Percentiles rank a stretch among this genome's conserved stretches.
These are phyloP conservation scores for Neosilurus mollespiculum DNA, from an alignment of 2,797 vertebrate species.

Conservation along the genomic window DNA sequence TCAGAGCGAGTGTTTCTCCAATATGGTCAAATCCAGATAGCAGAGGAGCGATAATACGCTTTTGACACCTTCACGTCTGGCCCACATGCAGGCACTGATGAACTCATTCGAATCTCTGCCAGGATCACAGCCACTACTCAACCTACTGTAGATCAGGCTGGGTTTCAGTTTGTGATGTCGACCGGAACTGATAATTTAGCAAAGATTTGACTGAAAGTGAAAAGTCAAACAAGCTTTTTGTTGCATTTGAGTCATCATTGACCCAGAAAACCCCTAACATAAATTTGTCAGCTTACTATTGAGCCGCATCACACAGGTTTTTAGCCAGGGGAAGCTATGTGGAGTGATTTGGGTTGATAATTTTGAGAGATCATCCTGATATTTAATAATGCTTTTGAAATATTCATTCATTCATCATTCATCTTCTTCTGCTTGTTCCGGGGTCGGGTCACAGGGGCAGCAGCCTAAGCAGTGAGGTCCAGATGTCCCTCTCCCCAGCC, in stretches of 20 bases:
- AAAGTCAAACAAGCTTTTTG: not conserved
- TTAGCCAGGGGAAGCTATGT: too few relatives aligned
- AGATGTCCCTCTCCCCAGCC: too few relatives aligned
- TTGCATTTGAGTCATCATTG: not conserved
- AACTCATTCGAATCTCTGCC: conserved; percentile 6
- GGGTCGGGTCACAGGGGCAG: too few relatives aligned
- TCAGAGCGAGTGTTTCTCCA: not conserved
- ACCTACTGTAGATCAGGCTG: not conserved
- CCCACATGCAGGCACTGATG: not conserved
- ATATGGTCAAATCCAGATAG: not conserved
- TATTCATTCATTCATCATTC: too few relatives aligned
- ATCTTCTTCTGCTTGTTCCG: too few relatives aligned
- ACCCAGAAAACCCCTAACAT: not conserved
- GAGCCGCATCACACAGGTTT: not conserved
- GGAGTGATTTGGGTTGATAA: too few relatives aligned
- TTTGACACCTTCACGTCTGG: conserved; percentile 8
- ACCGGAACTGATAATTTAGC: not conserved
- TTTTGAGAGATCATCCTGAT: not conserved
- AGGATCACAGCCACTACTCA: not conserved
- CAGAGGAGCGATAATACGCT: not conserved
- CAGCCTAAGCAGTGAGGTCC: too few relatives aligned
- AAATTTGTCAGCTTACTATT: not conserved
- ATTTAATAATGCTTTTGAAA: not conserved
- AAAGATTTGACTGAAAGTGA: not conserved
- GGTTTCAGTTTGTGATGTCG: not conserved